phyloP scores from a whole-genome alignment of 2,888 invertebrate genomes.

The Pteria penguin region DNA sequence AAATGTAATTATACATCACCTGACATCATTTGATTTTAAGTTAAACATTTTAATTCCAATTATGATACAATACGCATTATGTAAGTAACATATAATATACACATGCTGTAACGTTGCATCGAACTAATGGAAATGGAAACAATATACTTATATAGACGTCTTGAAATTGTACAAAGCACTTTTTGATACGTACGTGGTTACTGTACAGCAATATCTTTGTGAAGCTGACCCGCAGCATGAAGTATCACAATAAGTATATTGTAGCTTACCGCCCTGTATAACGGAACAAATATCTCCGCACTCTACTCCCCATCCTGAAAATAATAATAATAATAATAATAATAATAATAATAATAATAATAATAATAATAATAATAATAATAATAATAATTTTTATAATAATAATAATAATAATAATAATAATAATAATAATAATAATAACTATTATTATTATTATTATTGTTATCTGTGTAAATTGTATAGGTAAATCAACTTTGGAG shows the following conservation, averaged over 20 bases:
- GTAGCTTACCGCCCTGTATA: neutral
- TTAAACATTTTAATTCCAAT: too few relatives aligned
- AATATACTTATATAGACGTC: too few relatives aligned
- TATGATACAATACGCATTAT: too few relatives aligned
- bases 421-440: constrained; percentile 26
- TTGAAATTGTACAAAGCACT: neutral
- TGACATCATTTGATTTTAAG: too few relatives aligned
- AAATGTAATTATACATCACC: too few relatives aligned
- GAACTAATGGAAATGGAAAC: too few relatives aligned
- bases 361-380: constrained; percentile 16
- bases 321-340: constrained; percentile 1
- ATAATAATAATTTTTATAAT: constrained; percentile 4
- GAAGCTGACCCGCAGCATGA: neutral
- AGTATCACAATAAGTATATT: constrained; percentile 5
- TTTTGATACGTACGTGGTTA: constrained; percentile 11
- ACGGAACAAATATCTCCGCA: too few relatives aligned
- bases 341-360: constrained; percentile 24
- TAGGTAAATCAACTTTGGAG: too few relatives aligned
- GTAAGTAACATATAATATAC: too few relatives aligned
- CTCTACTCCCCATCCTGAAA: too few relatives aligned
- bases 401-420: constrained; percentile 28
- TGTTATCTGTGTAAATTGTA: neutral
- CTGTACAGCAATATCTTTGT: constrained; percentile 2
- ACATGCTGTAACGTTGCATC: too few relatives aligned
- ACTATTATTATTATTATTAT: constrained; percentile 8